Evolutionary conservation across 2,113 vertebrate genomes (phyloP).

Genomic region (Isurus oxyrinchus): DNA sequence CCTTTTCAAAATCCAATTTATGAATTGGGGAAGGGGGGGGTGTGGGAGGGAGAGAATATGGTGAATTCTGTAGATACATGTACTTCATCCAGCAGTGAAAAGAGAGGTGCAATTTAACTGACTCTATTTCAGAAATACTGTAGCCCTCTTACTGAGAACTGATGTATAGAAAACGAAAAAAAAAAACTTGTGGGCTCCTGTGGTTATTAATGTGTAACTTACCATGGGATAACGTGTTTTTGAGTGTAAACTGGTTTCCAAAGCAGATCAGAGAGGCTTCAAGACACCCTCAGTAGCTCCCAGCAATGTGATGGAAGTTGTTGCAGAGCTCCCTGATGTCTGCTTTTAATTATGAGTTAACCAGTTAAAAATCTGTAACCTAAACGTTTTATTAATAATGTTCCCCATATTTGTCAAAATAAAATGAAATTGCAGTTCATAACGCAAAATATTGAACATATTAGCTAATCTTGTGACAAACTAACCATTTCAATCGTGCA

Average conservation of each 20-base stretch:
- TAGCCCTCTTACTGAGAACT: background rate
- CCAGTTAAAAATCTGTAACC: background rate
- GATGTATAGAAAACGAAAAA: conserved; percentile 18
- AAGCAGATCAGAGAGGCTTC: background rate
- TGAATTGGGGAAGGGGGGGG: background rate
- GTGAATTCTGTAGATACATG: background rate
- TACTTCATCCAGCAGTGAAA: background rate
- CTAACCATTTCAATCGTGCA: background rate
- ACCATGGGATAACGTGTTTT: background rate
- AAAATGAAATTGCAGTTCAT: background rate
- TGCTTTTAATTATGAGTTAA: background rate
- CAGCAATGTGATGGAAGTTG: background rate
- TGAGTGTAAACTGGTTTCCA: background rate
- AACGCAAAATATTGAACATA: background rate
- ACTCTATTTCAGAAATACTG: conserved; percentile 25
- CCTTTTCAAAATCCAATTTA: background rate
- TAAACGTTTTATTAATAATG: background rate
- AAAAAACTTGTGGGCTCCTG: background rate
- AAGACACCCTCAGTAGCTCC: background rate
- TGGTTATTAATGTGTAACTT: background rate
- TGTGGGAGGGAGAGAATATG: background rate
- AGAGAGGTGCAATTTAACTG: conserved; percentile 4
- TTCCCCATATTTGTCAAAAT: background rate
- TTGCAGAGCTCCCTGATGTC: background rate
- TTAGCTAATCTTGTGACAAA: background rate